phyloP scores from a whole-genome alignment of 1,140 invertebrate genomes.

The Caenorhabditis latens region DNA sequence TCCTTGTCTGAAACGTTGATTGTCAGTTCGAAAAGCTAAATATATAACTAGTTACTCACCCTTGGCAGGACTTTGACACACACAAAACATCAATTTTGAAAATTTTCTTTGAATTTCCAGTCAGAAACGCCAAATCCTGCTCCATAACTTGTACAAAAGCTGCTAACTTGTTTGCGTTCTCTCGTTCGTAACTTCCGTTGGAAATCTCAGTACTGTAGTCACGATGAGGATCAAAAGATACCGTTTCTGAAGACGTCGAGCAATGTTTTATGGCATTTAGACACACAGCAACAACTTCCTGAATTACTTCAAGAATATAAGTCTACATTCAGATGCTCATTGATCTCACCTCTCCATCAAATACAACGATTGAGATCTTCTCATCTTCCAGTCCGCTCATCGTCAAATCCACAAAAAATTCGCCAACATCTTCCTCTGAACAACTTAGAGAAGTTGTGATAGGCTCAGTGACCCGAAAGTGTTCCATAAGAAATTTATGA shows the following conservation, averaged over 20 bases:
- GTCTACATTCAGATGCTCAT: not conserved
- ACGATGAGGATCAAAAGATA: conserved; percentile 37
- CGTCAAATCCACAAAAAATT: conserved; percentile 56
- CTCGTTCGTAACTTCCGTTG: conserved; percentile 13
- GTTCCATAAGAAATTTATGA: conserved; percentile 53
- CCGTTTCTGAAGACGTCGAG: not conserved
- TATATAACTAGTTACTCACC: conserved; percentile 14
- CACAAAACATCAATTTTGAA: conserved; percentile 62
- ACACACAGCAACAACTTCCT: conserved; percentile 45
- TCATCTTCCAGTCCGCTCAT: conserved; percentile 49
- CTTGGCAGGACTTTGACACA: conserved; percentile 49
- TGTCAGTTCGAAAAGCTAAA: not conserved
- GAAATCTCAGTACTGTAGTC: conserved; percentile 43
- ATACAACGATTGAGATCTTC: conserved; percentile 45
- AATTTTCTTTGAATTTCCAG: not conserved
- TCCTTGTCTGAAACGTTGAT: conserved; percentile 56
- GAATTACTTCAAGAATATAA: not conserved
- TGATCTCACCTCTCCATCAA: conserved; percentile 32
- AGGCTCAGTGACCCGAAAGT: conserved; percentile 53
- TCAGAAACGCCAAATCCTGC: conserved; percentile 36
- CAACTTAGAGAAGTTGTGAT: conserved; percentile 48
- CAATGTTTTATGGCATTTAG: conserved; percentile 52
- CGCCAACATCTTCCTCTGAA: conserved; percentile 56
- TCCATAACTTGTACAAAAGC: conserved; percentile 42
- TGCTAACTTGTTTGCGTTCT: conserved; percentile 49